Percentiles rank a stretch among this genome's conserved stretches.
Evolutionary conservation across 2,888 invertebrate genomes (phyloP).

Genomic region (Drosophila antonietae): DNA sequence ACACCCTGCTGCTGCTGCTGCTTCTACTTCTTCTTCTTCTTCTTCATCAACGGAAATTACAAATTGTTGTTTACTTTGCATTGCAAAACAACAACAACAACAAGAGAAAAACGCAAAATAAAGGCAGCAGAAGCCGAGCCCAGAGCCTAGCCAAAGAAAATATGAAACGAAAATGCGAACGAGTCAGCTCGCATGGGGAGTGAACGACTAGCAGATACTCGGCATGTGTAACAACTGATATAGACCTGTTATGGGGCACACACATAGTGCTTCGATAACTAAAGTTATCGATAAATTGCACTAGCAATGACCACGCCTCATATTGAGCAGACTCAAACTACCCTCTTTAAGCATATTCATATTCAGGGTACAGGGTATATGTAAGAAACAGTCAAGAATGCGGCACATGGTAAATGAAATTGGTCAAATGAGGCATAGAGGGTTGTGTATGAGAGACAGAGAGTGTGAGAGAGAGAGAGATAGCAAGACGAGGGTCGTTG

Average conservation of each 20-base stretch:
- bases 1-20: neutral
- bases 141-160: slow-evolving; percentile 10
- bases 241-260: too few relatives aligned
- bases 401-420: slow-evolving; percentile 7
- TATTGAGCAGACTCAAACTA: neutral
- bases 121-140: neutral
- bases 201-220: neutral
- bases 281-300: neutral
- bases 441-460: neutral
- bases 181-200: neutral
- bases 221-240: too few relatives aligned
- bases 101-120: neutral
- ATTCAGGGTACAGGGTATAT: neutral
- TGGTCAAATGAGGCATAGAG: neutral
- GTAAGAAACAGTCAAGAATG: slow-evolving; percentile 8
- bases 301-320: too few relatives aligned
- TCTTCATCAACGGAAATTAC: slow-evolving; percentile 73
- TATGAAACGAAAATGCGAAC: slow-evolving; percentile 3
- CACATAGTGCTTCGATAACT: neutral
- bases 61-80: slow-evolving; percentile 78
- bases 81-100: slow-evolving; percentile 46
- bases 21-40: slow-evolving; percentile 14
- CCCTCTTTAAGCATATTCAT: neutral
- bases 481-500: slow-evolving; percentile 19
- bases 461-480: neutral